Percentiles rank a stretch among this genome's conserved stretches.
Conservation (phyloP, 2,888 invertebrate genomes). For the Drosophila cognata region DNA sequence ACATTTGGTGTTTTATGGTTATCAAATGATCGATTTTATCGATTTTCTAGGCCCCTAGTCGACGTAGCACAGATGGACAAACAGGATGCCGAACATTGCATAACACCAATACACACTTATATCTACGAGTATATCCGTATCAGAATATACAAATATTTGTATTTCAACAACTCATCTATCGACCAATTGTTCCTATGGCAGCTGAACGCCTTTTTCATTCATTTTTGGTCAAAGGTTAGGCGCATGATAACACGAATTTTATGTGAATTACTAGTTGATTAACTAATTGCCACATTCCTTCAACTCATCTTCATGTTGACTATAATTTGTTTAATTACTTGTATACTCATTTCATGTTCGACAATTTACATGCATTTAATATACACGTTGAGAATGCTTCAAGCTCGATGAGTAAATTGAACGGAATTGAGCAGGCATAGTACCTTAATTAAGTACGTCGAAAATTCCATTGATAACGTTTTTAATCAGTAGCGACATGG, state of each 20-base stretch:
- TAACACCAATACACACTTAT: no score
- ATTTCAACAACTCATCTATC: not conserved
- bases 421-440: not conserved
- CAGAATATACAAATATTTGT: not conserved
- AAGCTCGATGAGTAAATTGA: not conserved
- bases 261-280: not conserved
- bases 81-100: no score
- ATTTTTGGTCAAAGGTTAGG: no score
- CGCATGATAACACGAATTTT: no score
- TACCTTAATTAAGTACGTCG: not conserved
- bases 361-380: not conserved
- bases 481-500: constrained; percentile 33
- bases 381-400: not conserved
- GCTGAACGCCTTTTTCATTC: no score
- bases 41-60: no score
- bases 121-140: no score
- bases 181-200: no score
- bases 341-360: not conserved
- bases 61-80: no score
- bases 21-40: no score
- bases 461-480: constrained; percentile 5
- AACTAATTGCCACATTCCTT: not conserved
- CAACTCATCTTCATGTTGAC: not conserved
- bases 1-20: not conserved
- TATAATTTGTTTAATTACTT: not conserved